Percentiles rank a stretch among this genome's conserved stretches.
Conservation (phyloP, 2,888 invertebrate species). For the Caenorhabditis sp. region DNA sequence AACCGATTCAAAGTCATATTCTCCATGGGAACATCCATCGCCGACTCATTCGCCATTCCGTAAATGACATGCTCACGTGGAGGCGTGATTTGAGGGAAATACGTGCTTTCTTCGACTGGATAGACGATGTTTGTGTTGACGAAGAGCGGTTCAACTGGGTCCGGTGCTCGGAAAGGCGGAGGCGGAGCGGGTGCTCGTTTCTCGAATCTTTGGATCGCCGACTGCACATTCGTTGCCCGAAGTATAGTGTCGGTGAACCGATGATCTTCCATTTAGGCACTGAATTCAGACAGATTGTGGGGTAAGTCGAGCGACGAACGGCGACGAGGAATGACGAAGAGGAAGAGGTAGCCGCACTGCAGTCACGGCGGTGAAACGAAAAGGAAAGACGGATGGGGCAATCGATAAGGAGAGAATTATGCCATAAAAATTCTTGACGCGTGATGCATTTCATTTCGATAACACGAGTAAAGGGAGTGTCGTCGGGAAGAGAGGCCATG, state of each 20-base stretch:
- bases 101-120: slow-evolving; percentile 32
- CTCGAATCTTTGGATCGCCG: slow-evolving; percentile 66
- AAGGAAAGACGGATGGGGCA: slow-evolving; percentile 21
- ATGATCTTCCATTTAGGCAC: slow-evolving; percentile 49
- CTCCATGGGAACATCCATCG: slow-evolving; percentile 1
- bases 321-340: background rate
- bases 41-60: slow-evolving; percentile 3
- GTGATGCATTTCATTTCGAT: slow-evolving; percentile 54
- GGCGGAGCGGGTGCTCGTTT: slow-evolving; percentile 42
- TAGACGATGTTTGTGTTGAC: slow-evolving; percentile 41
- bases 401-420: slow-evolving; percentile 51
- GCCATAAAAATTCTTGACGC: slow-evolving; percentile 54
- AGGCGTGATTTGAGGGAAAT: slow-evolving; percentile 44
- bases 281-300: background rate
- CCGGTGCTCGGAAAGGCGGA: slow-evolving; percentile 32
- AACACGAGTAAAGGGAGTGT: slow-evolving; percentile 48
- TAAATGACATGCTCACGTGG: slow-evolving; percentile 36
- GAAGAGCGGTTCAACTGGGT: slow-evolving; percentile 18
- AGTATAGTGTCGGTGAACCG: slow-evolving; percentile 66
- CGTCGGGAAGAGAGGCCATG: slow-evolving; percentile 20
- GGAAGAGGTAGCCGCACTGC: background rate
- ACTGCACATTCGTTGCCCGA: slow-evolving; percentile 61
- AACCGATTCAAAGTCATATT: slow-evolving; percentile 29
- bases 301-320: background rate
- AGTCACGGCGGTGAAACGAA: slow-evolving; percentile 21